Evolutionary conservation across 2,113 vertebrate species (phyloP), one percentile per base, ranked within the genome.

Genomic region (Dasypus novemcinctus): DNA sequence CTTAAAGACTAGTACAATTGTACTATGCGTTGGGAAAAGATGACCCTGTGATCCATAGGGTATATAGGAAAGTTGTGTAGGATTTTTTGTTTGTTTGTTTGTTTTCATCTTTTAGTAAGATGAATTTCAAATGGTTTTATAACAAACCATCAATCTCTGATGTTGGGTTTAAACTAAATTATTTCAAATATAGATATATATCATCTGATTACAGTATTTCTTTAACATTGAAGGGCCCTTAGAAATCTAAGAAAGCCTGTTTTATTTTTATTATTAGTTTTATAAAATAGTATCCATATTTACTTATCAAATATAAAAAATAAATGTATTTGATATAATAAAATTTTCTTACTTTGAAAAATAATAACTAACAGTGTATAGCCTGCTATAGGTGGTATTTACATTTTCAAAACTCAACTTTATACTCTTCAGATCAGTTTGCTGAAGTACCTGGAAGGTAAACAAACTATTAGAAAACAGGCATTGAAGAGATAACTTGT

Each of bases 401-500:
- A 64, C 5, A n/a, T 63, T 88, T 90, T 91, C 54, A 87, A 72
- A 59, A 89, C 36, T 49, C 49, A 93, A n/a, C 46, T 91, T 82
- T 61, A 69, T 36, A 72, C 38, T 89, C 15, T 17, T 61, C 14
- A 92, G 27, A 85, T 61, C 6, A 68, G 17, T 86, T 97, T 93
- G 76, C 41, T 84, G 23, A 86, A 49, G n/a, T 64, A 41, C 38
- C 27, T 21, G 3, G 36, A 83, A 64, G 25, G 52, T 49, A 66
- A 6, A 79, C 9, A 27, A 11, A 72, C 1, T 41, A 92, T 46
- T 87, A 25, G 94, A 71, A 91, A 84, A 61, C 43, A 68, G n/a
- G 2, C 14, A 61, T 76, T 86, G 61, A 92, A 91, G n/a, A 84
- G 52, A 90, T 86, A 31, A 87, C 38, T 96, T 92, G 12, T 86